These are phyloP conservation scores for Hyphantria cunea DNA, from an alignment of 1,140 invertebrate species.

Conservation along the genomic window DNA sequence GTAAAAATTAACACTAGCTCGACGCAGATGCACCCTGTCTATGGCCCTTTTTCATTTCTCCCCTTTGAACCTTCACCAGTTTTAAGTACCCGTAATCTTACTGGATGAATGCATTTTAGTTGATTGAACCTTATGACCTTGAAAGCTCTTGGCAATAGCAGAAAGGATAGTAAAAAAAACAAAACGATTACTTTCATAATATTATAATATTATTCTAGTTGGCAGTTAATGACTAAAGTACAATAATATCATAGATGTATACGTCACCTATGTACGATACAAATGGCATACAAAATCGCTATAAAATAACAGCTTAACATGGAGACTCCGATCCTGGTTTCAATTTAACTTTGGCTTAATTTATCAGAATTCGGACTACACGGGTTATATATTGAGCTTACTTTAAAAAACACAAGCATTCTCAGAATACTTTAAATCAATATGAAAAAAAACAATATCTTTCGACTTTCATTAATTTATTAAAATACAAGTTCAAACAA, in stretches of 20 bases:
- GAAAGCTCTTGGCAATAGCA: too few species aligned
- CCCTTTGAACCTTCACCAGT: too few species aligned
- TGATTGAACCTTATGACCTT: too few species aligned
- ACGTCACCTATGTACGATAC: conserved; percentile 43
- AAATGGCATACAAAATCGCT: conserved; percentile 55
- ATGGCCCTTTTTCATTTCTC: too few species aligned
- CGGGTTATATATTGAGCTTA: conserved; percentile 21
- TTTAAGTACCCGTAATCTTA: too few species aligned
- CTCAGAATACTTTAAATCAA: neutral
- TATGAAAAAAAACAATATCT: too few species aligned
- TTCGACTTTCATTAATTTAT: too few species aligned
- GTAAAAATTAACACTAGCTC: too few species aligned
- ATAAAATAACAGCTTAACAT: conserved; percentile 35
- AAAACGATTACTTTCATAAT: conserved; percentile 8
- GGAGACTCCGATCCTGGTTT: conserved; percentile 34
- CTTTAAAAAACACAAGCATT: neutral
- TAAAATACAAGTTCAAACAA: too few species aligned
- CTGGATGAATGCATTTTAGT: too few species aligned
- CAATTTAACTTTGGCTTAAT: conserved; percentile 49
- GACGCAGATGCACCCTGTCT: too few species aligned
- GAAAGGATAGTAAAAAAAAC: conserved; percentile 1
- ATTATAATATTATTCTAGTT: conserved; percentile 49
- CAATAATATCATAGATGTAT: conserved; percentile 45
- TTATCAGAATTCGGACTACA: conserved; percentile 33
- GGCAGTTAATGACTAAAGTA: conserved; percentile 67